These are phyloP conservation scores for Drosophila eohydei DNA, from an alignment of 2,888 invertebrate genomes.

Conservation along the genomic window DNA sequence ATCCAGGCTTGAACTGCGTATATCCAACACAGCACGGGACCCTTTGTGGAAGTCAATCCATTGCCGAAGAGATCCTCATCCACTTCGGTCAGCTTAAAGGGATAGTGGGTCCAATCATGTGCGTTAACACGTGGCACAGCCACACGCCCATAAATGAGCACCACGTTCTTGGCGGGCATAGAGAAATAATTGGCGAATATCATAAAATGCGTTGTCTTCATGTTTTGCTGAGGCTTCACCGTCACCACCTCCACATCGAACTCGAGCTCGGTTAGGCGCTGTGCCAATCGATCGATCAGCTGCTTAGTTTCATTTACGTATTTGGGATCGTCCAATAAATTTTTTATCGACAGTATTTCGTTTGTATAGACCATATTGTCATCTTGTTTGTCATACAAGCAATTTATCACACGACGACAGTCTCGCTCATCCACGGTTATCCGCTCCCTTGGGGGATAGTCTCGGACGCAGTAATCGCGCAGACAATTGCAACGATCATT, in stretches of 20 bases:
- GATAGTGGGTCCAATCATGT: conserved; percentile 33
- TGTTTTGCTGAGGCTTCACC: not conserved
- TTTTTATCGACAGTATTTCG: conserved; percentile 30
- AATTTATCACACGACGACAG: not conserved
- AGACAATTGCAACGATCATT: conserved; percentile 43
- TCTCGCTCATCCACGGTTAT: conserved; percentile 2
- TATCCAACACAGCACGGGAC: conserved; percentile 49
- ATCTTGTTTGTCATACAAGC: fast-evolving
- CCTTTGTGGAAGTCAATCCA: conserved; percentile 46
- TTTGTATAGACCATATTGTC: conserved; percentile 20
- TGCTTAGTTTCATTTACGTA: conserved; percentile 24
- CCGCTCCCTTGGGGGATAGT: conserved; percentile 21
- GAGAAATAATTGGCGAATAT: conserved; percentile 58
- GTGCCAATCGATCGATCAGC: conserved; percentile 36
- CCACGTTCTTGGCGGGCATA: conserved; percentile 46
- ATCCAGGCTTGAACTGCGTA: conserved; percentile 43
- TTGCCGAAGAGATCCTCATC: conserved; percentile 25
- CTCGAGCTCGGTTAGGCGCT: conserved; percentile 31
- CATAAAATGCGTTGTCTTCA: conserved; percentile 15
- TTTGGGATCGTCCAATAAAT: not conserved
- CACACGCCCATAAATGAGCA: conserved; percentile 49
- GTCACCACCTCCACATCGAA: conserved; percentile 49
- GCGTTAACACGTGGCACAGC: conserved; percentile 21
- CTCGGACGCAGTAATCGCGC: conserved; percentile 42
- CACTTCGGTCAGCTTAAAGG: conserved; percentile 29